Conservation (phyloP, 2,888 invertebrate genomes). For the Chaetoderma sp. region DNA sequence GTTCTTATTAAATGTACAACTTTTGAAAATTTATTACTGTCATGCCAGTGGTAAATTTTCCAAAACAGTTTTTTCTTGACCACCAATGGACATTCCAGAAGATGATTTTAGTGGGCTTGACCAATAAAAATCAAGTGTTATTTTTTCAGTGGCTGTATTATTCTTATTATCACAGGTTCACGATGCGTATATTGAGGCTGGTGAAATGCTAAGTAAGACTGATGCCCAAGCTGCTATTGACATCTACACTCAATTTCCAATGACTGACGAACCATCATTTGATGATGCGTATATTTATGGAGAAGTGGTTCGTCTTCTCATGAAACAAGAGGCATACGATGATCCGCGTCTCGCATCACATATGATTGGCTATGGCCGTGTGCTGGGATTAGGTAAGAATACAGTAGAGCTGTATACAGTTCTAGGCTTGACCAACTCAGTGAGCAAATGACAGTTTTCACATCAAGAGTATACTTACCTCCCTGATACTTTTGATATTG, state of each 20-base stretch:
- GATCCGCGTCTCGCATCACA: constrained; percentile 60
- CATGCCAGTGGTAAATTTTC: too few relatives aligned
- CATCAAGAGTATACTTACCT: too few relatives aligned
- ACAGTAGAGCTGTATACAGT: not conserved
- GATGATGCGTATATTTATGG: constrained; percentile 69
- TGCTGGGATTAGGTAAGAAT: constrained; percentile 61
- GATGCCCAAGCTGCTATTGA: constrained; percentile 66
- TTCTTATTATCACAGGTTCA: constrained; percentile 53
- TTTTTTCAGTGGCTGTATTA: not conserved
- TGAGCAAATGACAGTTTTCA: too few relatives aligned
- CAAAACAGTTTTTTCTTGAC: too few relatives aligned
- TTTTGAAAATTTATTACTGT: too few relatives aligned
- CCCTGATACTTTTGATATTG: too few relatives aligned
- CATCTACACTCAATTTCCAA: constrained; percentile 65
- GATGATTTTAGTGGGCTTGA: too few relatives aligned
- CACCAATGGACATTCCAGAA: too few relatives aligned
- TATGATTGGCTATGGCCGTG: constrained; percentile 64
- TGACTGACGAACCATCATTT: constrained; percentile 62
- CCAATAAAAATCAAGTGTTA: too few relatives aligned
- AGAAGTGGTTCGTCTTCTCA: constrained; percentile 64
- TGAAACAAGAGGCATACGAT: constrained; percentile 66
- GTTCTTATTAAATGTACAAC: too few relatives aligned
- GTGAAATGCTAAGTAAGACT: constrained; percentile 60
- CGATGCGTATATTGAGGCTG: constrained; percentile 67
- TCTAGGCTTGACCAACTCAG: too few relatives aligned